Conservation (phyloP, 2,888 invertebrate species). For the Choreutis nemorana region DNA sequence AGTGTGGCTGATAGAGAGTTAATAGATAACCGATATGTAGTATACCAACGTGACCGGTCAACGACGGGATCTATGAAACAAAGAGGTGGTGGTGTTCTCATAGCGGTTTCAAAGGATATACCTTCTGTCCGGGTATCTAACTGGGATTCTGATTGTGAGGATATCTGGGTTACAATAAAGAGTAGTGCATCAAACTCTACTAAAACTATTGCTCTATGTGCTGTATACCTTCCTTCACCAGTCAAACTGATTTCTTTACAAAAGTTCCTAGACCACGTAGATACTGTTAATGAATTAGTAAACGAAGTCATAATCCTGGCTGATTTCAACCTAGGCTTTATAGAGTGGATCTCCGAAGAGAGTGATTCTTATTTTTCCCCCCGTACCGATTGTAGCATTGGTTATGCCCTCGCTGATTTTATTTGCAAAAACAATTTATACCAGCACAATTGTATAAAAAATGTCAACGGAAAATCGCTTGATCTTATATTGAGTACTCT, state of each 20-base stretch:
- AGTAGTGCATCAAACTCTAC: no score
- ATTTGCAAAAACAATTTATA: slow-evolving; percentile 3
- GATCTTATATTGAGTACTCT: no score
- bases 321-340: slow-evolving; percentile 2
- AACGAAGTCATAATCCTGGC: neutral
- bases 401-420: slow-evolving; percentile 6
- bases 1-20: slow-evolving; percentile 4
- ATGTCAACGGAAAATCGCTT: no score
- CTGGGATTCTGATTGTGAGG: neutral
- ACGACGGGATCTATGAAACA: neutral
- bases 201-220: slow-evolving; percentile 3
- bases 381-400: neutral
- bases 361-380: neutral
- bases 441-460: slow-evolving; percentile 4
- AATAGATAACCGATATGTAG: slow-evolving; percentile 5
- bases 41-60: slow-evolving; percentile 2
- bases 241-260: neutral
- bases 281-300: neutral
- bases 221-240: neutral
- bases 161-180: neutral
- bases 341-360: neutral
- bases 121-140: neutral
- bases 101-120: slow-evolving; percentile 1
- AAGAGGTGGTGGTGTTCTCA: slow-evolving; percentile 1
- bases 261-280: neutral